Evolutionary conservation across 2,797 vertebrate species (phyloP).

Genomic region (Babyrousa celebensis): DNA sequence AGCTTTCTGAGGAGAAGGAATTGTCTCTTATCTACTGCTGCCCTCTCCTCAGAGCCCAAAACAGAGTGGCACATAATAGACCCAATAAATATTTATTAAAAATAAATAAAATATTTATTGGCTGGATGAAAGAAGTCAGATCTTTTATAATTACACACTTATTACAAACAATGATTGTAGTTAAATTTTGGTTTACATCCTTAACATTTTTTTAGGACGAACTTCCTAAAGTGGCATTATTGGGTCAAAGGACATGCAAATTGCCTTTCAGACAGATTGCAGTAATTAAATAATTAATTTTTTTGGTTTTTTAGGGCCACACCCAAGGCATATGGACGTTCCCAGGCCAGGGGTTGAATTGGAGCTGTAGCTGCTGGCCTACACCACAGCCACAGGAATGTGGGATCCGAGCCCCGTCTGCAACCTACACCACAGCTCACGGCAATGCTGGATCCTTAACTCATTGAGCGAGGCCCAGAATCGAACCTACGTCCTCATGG

Average conservation of each 20-base stretch:
- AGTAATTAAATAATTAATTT: no score
- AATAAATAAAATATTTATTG: neutral
- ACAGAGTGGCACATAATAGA: neutral
- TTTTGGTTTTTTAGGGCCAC: no score
- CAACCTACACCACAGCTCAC: no score
- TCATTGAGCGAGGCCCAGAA: no score
- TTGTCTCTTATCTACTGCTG: neutral
- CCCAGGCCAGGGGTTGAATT: no score
- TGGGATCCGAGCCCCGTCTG: no score
- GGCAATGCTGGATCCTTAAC: no score
- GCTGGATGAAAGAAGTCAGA: neutral
- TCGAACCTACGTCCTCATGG: no score
- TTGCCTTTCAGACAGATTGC: neutral
- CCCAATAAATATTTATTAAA: neutral
- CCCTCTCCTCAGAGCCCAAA: neutral
- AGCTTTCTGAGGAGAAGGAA: neutral
- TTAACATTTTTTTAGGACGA: neutral
- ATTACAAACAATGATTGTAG: neutral
- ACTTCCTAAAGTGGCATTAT: neutral
- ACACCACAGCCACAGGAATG: no score
- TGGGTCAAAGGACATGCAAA: neutral
- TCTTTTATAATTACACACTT: neutral
- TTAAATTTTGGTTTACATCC: neutral
- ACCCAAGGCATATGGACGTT: no score
- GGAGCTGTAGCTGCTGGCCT: no score